Evolutionary conservation across 2,797 vertebrate genomes (phyloP).

Genomic region (Erethizon dorsatum): DNA sequence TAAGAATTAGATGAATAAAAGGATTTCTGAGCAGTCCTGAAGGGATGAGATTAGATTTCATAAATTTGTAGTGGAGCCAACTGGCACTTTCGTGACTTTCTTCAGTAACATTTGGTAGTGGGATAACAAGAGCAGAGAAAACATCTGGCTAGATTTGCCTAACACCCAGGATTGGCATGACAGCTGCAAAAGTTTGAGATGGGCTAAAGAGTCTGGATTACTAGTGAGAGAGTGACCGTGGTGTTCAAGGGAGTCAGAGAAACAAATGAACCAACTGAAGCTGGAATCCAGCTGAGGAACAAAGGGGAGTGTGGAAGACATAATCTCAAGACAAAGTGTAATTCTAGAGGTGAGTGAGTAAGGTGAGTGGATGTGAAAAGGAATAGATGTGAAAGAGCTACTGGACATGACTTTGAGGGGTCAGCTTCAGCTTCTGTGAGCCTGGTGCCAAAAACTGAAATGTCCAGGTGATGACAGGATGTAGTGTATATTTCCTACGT

Average conservation of each 20-base stretch:
- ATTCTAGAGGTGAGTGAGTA: neutral
- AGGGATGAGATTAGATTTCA: conserved; percentile 48
- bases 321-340: neutral
- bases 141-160: neutral
- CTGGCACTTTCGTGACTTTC: conserved; percentile 35
- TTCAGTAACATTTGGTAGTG: neutral
- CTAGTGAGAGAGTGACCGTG: neutral
- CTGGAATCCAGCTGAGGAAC: neutral
- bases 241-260: neutral
- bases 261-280: neutral
- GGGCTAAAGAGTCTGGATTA: neutral
- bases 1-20: conserved; percentile 37
- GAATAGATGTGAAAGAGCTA: neutral
- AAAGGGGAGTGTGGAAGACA: neutral
- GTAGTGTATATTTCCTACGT: neutral
- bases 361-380: no score
- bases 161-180: neutral
- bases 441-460: neutral
- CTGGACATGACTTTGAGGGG: neutral
- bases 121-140: neutral
- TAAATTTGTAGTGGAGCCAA: conserved; percentile 57
- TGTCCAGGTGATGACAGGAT: neutral
- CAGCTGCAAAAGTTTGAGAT: conserved; percentile 48
- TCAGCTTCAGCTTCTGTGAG: neutral
- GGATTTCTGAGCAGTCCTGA: conserved; percentile 16